These are phyloP conservation scores for Campoletis raptor DNA, from an alignment of 2,888 invertebrate species.

Conservation along the genomic window DNA sequence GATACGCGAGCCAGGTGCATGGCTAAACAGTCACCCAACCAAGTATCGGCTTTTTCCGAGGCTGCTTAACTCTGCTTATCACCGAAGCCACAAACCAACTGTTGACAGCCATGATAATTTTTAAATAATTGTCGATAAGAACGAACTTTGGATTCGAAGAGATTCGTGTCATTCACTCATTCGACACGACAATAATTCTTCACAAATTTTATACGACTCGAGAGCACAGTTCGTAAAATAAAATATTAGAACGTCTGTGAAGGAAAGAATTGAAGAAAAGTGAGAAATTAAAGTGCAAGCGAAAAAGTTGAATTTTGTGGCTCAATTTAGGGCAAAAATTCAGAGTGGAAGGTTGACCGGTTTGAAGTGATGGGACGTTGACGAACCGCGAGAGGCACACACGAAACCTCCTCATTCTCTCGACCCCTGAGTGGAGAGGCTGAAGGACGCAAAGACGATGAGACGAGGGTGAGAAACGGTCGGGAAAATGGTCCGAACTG, in stretches of 20 bases:
- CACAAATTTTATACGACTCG: neutral
- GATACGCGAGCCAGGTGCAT: no score
- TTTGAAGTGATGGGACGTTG: constrained; percentile 7
- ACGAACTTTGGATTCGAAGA: neutral
- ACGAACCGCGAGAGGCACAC: neutral
- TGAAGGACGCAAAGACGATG: constrained; percentile 20
- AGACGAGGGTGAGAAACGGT: constrained; percentile 30
- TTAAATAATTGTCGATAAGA: neutral
- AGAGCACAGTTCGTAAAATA: no score
- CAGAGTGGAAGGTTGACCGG: neutral
- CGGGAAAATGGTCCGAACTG: constrained; percentile 14
- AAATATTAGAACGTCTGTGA: no score
- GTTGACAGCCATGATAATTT: no score
- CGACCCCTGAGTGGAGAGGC: constrained; percentile 21
- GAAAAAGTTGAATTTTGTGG: no score
- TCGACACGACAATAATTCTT: neutral
- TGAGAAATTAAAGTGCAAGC: neutral
- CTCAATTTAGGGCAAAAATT: neutral
- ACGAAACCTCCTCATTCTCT: constrained; percentile 13
- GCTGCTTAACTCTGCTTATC: no score
- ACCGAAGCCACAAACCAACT: no score
- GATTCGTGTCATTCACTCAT: neutral
- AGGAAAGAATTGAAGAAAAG: neutral
- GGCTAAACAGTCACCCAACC: no score
- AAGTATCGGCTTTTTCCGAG: no score